Conservation (phyloP, 1,140 invertebrate genomes). For the Rhizoglyphus robini region DNA sequence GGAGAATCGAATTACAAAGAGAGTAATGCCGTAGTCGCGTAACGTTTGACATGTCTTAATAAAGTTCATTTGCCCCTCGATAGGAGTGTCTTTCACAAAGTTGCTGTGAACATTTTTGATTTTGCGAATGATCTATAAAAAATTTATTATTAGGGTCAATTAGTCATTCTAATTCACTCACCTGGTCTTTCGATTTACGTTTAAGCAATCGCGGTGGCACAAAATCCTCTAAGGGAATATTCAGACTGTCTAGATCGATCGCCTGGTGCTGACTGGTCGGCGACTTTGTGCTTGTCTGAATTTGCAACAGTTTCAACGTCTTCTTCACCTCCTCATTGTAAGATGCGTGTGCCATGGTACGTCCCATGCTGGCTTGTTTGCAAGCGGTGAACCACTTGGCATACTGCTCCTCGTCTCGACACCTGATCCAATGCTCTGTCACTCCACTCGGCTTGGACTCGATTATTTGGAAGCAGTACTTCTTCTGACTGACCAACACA, state of each 20-base stretch:
- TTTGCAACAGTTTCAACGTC: constrained; percentile 69
- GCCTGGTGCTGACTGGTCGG: constrained; percentile 26
- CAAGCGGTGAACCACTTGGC: constrained; percentile 97
- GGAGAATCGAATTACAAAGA: constrained; percentile 91
- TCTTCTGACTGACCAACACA: constrained; percentile 74
- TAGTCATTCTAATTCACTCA: constrained; percentile 31
- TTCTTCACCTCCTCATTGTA: constrained; percentile 82
- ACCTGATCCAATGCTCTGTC: constrained; percentile 85
- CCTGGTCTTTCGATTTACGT: constrained; percentile 51
- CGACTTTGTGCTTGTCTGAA: constrained; percentile 65
- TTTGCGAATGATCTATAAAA: constrained; percentile 57
- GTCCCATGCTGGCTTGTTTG: constrained; percentile 80
- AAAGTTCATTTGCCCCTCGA: constrained; percentile 91
- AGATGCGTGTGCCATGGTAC: constrained; percentile 75
- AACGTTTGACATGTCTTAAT: constrained; percentile 96
- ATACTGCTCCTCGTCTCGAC: constrained; percentile 89
- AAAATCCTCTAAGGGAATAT: constrained; percentile 73
- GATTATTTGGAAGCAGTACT: constrained; percentile 88
- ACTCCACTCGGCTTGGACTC: constrained; percentile 81
- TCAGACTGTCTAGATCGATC: constrained; percentile 57
- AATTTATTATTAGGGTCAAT: constrained; percentile 18
- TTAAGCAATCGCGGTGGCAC: constrained; percentile 68
- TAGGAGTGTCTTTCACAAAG: constrained; percentile 70
- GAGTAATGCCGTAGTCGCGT: constrained; percentile 84
- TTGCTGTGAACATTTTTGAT: constrained; percentile 93